Evolutionary conservation across 1,140 invertebrate genomes (phyloP), one percentile per base, ranked within the genome.

Genomic region (Orussus abietinus): DNA sequence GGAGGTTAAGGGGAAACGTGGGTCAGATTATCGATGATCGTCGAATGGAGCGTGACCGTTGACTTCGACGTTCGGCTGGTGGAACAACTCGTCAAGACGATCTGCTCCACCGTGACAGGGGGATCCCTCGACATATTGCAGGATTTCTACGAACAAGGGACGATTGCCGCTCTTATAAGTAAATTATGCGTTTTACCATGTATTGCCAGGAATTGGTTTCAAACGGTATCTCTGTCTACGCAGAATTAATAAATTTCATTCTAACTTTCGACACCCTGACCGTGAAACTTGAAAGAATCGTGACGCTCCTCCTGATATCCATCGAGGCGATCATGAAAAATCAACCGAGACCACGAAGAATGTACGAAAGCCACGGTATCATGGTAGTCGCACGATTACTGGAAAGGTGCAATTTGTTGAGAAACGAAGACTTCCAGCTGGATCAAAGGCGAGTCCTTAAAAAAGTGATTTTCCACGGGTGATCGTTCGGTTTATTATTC

Each of bases 391-490:
- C 38, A n/a, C 26, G 43, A 26, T 22, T 65, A 10, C 37, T 68
- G 3, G 10, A 45, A 6, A 43, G 45, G 36, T 65, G 47, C 20
- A 17, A 42, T 1, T 12, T 51, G 14, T 35, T 40, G 19, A 60
- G 51, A 11, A 13, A 36, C 4, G 35, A 54, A 4, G 60, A 66
- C 39, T 62, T 52, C 28, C 28, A 56, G 25, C 25, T 61, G 10
- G 61, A 68, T 22, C 53, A 64, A 40, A 49, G 59, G 61, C 66
- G 50, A 33, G 4, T 30, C n/a, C n/a, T n/a, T n/a, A n/a, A n/a
- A n/a, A n/a, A n/a, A n/a, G n/a, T n/a, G n/a, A n/a, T n/a, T n/a
- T n/a, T n/a, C n/a, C n/a, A n/a, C n/a, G n/a, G n/a, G n/a, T n/a
- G n/a, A n/a, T n/a, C n/a, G n/a, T n/a, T n/a, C n/a, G n/a, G n/a